Percentiles rank a stretch among this genome's conserved stretches.
Evolutionary conservation across 2,888 invertebrate genomes (phyloP).

Genomic region (Panopea generosa): DNA sequence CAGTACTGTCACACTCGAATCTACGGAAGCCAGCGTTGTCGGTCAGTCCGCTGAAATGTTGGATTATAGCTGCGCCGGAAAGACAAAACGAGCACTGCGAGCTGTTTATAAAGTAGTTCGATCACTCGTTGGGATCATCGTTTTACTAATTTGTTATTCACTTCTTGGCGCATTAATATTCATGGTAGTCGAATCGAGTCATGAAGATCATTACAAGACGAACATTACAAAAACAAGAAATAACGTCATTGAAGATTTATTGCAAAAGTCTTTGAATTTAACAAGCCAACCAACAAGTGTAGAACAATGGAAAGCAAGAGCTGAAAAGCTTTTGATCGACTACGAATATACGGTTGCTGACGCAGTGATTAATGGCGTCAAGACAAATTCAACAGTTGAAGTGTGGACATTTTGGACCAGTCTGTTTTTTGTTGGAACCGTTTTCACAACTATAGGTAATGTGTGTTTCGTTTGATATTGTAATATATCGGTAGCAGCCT

Average conservation of each 20-base stretch:
- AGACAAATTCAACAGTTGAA: conserved; percentile 88
- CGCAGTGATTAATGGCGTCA: conserved; percentile 85
- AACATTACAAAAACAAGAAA: conserved; percentile 91
- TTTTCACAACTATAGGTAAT: conserved; percentile 86
- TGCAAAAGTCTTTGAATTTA: conserved; percentile 86
- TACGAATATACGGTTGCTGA: conserved; percentile 95
- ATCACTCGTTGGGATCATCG: conserved; percentile 89
- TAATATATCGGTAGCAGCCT: too few species aligned
- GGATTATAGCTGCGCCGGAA: conserved; percentile 43
- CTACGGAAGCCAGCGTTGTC: conserved; percentile 15
- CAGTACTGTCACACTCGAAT: conserved; percentile 16
- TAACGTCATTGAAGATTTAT: conserved; percentile 93
- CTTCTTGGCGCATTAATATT: conserved; percentile 93
- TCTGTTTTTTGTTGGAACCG: conserved; percentile 85
- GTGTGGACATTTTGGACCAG: conserved; percentile 84
- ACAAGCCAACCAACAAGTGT: conserved; percentile 24
- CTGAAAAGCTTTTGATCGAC: conserved; percentile 89
- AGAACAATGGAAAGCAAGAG: conserved; percentile 74
- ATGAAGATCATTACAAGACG: conserved; percentile 91
- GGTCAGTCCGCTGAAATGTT: conserved; percentile 30
- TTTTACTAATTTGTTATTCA: conserved; percentile 92
- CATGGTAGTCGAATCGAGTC: conserved; percentile 91
- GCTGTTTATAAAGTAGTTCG: conserved; percentile 49
- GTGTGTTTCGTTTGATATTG: neutral
- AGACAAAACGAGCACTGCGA: conserved; percentile 37